phyloP scores from a whole-genome alignment of 2,113 vertebrate genomes.

The Tympanuchus pallidicinctus region DNA sequence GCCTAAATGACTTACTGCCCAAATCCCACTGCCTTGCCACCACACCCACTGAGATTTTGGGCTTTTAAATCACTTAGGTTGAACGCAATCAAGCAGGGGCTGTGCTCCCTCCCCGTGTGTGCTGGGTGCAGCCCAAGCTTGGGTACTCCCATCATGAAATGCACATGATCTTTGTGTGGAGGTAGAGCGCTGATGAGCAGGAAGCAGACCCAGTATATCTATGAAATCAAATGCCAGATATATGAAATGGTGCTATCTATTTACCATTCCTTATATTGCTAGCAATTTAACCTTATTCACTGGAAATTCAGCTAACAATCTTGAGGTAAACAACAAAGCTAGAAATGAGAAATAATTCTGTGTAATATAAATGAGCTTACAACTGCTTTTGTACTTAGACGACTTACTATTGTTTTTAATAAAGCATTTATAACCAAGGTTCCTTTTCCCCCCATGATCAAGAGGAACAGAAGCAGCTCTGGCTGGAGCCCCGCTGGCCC shows the following conservation, averaged over 20 bases:
- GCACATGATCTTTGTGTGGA: conserved; percentile 16
- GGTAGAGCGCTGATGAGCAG: conserved; percentile 22
- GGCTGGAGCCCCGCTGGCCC: neutral
- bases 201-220: conserved; percentile 24
- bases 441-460: conserved; percentile 6
- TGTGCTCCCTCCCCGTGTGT: neutral
- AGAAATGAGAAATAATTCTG: conserved; percentile 78
- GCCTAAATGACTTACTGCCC: conserved; percentile 61
- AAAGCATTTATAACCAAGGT: conserved; percentile 70
- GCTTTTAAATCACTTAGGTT: conserved; percentile 49
- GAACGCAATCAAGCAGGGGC: neutral
- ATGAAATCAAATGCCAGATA: conserved; percentile 54
- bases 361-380: conserved; percentile 79
- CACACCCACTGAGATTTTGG: conserved; percentile 54
- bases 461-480: conserved; percentile 62
- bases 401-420: conserved; percentile 73
- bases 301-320: conserved; percentile 80
- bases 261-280: conserved; percentile 84
- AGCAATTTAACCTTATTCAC: conserved; percentile 81
- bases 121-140: neutral
- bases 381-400: conserved; percentile 79
- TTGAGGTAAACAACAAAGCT: conserved; percentile 64
- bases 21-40: conserved; percentile 22
- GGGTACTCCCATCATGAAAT: conserved; percentile 9
- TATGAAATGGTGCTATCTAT: conserved; percentile 86